Evolutionary conservation across 1,140 invertebrate species (phyloP), one percentile per base, ranked within the genome.

Genomic region (Nixonia krombeini): DNA sequence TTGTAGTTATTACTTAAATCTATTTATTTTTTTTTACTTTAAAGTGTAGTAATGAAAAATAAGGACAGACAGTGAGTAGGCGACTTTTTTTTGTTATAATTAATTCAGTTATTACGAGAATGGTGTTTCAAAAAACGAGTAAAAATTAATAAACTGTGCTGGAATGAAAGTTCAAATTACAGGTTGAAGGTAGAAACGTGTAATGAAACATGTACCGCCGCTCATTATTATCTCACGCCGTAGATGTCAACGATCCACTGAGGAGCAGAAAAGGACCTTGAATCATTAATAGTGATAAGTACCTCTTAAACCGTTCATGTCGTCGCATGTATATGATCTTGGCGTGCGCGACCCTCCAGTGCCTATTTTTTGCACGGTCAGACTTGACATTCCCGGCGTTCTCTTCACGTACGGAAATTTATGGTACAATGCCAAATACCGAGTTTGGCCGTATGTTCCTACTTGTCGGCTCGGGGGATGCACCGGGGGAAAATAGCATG

Each of bases 341-440:
- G 13, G 29, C 33, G 18, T 46, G 51, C 37, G 40, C 10, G 40
- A 44, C 23, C 9, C n/a, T 23, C 6, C 10, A 18, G 29, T 58
- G 49, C 37, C 25, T 66, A 58, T 53, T 66, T 57, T 66, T 53
- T 52, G 52, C 23, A 52, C 47, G 46, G 56, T 52, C 31, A 57
- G 47, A 47, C 61, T 35, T 52, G 47, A 57, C 52, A 47, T 64
- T 64, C 61, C 57, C 57, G 33, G 13, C 52, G 47, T 57, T 64
- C 52, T 52, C 47, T 49, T 56, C 61, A 56, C 61, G 61, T 46
- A 51, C 52, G 29, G 29, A 38, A 66, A 58, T 58, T 49, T 66
- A 55, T 66, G 62, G 61, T 64, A 64, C 61, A 64, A 64, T 64
- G 61, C 61, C 61, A 64, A 64, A 56, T 64, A 56, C 52, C 52